A percentile compares a stretch with the other conserved stretches of the same genome.
phyloP scores from a whole-genome alignment of 2,113 vertebrate genomes.

The Lepisosteus osseus region DNA sequence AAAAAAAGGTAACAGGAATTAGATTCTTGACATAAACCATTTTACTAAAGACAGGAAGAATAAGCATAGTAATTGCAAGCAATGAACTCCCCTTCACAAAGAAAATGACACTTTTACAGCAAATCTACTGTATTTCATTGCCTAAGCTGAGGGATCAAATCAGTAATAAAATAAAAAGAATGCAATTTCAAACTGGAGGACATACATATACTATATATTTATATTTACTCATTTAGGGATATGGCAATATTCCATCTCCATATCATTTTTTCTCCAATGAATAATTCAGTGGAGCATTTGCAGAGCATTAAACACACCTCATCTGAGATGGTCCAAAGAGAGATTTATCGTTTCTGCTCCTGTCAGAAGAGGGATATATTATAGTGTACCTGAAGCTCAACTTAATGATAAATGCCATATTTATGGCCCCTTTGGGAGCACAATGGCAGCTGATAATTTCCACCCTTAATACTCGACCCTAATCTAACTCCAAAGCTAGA shows the following conservation, averaged over 20 bases:
- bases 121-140: slow-evolving; percentile 1
- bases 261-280: slow-evolving; percentile 49
- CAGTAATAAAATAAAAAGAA: neutral
- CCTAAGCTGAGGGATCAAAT: neutral
- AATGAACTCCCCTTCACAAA: neutral
- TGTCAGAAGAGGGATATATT: slow-evolving; percentile 59
- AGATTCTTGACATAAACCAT: neutral
- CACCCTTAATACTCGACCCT: slow-evolving; percentile 55
- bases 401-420: slow-evolving; percentile 66
- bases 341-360: slow-evolving; percentile 57
- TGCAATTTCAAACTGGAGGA: neutral
- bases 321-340: slow-evolving; percentile 51
- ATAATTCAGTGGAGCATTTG: slow-evolving; percentile 51
- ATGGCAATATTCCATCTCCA: slow-evolving; percentile 19
- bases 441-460: slow-evolving; percentile 64
- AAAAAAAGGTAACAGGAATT: too few species aligned
- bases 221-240: neutral
- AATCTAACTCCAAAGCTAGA: slow-evolving; percentile 36
- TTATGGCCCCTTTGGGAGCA: slow-evolving; percentile 61
- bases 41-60: neutral
- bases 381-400: slow-evolving; percentile 49
- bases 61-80: neutral
- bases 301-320: slow-evolving; percentile 53
- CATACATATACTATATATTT: neutral
- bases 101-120: slow-evolving; percentile 7